Conservation (phyloP, 2,888 invertebrate species). For the Xylota segnis region DNA sequence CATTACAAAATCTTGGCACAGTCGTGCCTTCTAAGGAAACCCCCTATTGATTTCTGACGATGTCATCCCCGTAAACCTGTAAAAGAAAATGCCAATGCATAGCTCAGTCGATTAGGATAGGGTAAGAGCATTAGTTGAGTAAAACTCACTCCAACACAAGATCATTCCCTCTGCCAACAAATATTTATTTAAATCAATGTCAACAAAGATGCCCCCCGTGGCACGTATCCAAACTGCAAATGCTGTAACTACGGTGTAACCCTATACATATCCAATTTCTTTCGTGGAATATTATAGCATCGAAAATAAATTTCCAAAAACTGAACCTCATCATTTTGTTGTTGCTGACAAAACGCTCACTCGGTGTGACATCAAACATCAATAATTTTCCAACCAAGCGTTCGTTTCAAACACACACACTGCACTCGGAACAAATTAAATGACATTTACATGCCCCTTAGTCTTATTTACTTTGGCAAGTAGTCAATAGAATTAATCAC, state of each 20-base stretch:
- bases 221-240: too few relatives aligned
- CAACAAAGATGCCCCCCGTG: too few relatives aligned
- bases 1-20: too few relatives aligned
- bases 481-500: conserved; percentile 68
- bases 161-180: too few relatives aligned
- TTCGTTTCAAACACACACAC: conserved; percentile 38
- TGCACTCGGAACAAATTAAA: conserved; percentile 56
- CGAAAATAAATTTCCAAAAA: not conserved
- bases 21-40: too few relatives aligned
- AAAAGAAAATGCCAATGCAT: too few relatives aligned
- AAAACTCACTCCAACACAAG: too few relatives aligned
- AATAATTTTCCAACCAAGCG: conserved; percentile 42
- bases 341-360: not conserved
- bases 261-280: not conserved
- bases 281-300: not conserved
- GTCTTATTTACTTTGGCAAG: conserved; percentile 73
- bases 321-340: not conserved
- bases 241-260: not conserved
- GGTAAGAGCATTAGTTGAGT: too few relatives aligned
- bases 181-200: too few relatives aligned
- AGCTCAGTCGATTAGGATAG: too few relatives aligned
- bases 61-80: too few relatives aligned
- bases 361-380: conserved; percentile 44
- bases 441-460: conserved; percentile 68
- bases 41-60: too few relatives aligned